Evolutionary conservation across 2,113 vertebrate species (phyloP).

Genomic region (Tragelaphus imberbis): DNA sequence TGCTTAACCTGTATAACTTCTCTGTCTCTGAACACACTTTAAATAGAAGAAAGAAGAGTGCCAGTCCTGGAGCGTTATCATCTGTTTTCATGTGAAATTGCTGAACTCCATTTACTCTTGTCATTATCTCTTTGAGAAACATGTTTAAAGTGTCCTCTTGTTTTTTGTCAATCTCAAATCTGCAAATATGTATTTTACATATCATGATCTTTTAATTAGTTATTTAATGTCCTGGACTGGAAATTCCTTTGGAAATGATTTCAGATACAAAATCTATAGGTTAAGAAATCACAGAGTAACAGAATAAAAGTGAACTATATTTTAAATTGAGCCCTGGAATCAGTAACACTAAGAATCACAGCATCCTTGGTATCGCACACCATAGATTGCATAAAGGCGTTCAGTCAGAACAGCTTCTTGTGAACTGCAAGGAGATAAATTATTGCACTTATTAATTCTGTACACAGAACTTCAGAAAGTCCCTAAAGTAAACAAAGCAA

Average conservation of each 20-base stretch:
- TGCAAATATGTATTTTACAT: not conserved
- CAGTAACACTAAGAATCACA: not conserved
- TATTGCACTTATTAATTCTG: not conserved
- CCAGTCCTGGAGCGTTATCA: too few species aligned
- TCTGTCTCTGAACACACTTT: not conserved
- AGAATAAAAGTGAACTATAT: not conserved
- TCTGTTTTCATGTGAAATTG: not conserved
- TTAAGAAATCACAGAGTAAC: not conserved
- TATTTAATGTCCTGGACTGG: not conserved
- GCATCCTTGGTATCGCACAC: rapidly evolving
- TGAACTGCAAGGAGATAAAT: not conserved
- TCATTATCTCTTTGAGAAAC: not conserved
- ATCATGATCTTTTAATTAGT: not conserved
- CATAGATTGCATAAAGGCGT: not conserved
- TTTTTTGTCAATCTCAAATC: not conserved
- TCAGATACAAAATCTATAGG: not conserved
- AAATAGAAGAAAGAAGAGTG: not conserved
- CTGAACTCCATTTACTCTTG: not conserved
- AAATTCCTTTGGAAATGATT: not conserved
- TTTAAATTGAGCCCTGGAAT: not conserved
- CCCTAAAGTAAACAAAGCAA: conserved; percentile 27
- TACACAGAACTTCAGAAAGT: conserved; percentile 3
- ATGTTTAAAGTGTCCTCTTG: not conserved
- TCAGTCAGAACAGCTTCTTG: not conserved
- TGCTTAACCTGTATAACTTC: not conserved